phyloP scores from a whole-genome alignment of 64 coral and sea anemone genomes.

The Stylophora pistillata region DNA sequence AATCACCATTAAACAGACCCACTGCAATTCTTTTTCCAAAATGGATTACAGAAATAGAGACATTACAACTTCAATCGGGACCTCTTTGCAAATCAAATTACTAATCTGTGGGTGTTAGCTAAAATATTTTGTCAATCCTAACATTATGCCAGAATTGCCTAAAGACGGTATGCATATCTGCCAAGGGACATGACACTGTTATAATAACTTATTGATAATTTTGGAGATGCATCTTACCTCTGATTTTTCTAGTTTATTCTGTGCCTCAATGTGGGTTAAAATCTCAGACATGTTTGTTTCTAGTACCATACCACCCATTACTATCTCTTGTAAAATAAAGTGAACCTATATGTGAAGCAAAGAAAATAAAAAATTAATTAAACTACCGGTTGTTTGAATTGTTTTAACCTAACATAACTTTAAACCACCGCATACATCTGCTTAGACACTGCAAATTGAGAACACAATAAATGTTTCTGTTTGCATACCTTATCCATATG shows the following conservation, averaged over 20 bases:
- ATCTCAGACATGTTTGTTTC: constrained; percentile 99
- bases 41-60: too few species aligned
- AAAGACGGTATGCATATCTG: too few species aligned
- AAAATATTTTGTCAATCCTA: too few species aligned
- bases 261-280: constrained; percentile 96
- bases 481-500: constrained; percentile 86
- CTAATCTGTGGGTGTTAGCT: too few species aligned
- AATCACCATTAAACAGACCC: too few species aligned
- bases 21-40: too few species aligned
- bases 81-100: too few species aligned
- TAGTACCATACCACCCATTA: constrained; percentile 99
- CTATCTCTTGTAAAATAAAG: constrained; percentile 90
- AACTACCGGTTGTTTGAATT: background rate
- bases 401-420: background rate
- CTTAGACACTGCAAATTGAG: background rate
- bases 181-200: too few species aligned
- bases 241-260: constrained; percentile 98
- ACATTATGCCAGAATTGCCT: too few species aligned
- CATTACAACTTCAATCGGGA: too few species aligned
- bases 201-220: too few species aligned
- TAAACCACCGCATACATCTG: background rate
- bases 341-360: constrained; percentile 72
- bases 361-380: background rate
- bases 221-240: constrained; percentile 64
- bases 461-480: background rate